Base-by-base conservation (phyloP, 2,113 vertebrate genomes). In the Verasper variegatus region DNA sequence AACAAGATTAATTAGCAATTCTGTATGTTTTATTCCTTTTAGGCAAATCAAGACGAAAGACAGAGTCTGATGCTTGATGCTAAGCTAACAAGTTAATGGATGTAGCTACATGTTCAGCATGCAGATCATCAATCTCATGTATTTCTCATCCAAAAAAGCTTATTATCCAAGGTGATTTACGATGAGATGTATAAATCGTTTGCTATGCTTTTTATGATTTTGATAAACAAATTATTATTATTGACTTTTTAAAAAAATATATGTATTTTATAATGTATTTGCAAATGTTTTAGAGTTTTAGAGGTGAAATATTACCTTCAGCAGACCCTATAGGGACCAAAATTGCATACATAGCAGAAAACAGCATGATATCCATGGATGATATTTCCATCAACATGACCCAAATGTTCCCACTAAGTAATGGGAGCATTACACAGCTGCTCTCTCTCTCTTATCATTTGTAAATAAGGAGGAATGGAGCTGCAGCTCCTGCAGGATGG, bases 401-500 rank as follows among this genome's bases (percentile, higher is more conserved):
- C 27, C 42, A 54, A 27, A 77, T 42, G 54, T 60, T 74, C 24
- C 51, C 23, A 8, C 0, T 9, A 61, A 63, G 65, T 31, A 52
- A 45, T 8, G 10, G 63, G n/a, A 49, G 12, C 49, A 62, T 56
- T 35, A 9, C 42, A 37, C 10, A 24, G 13, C 49, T 7, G 49
- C 23, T 37, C 21, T 54, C n/a, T 24, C 8, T 58, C 11, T 37
- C 21, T 27, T 9, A 56, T 15, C 55, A 74, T 54, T 60, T 65
- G 68, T 60, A 62, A 78, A 37, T 7, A n/a, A 13, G 12, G 15
- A 11, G 8, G n/a, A 64, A 45, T 71, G 24, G 52, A 78, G 54
- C 21, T 0, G 35, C 59, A 17, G n/a, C 24, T 65, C 69, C 76
- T 74, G 81, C 85, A 89, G 85, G 76, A 84, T 82, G 80, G 82